Evolutionary conservation across 2,797 vertebrate species (phyloP).

Genomic region (Euphonia xanthogaster): DNA sequence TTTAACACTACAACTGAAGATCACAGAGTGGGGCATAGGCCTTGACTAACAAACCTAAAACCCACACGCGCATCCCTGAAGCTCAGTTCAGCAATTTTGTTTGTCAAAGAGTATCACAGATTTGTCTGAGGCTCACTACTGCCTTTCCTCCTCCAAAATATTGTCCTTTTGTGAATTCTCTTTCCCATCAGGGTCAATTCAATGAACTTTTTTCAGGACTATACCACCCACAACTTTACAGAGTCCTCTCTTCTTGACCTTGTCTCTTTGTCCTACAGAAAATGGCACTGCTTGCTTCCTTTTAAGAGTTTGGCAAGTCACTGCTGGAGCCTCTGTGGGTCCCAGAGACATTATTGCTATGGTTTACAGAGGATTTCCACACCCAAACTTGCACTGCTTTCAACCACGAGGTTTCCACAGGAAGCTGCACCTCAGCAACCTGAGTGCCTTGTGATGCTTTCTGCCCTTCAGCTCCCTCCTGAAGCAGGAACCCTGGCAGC

Average conservation of each 20-base stretch:
- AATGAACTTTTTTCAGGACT: neutral
- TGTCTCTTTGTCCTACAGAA: neutral
- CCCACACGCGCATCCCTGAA: neutral
- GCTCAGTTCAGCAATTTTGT: neutral
- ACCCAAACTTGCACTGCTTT: neutral
- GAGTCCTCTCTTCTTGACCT: neutral
- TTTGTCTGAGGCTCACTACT: neutral
- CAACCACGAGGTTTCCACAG: fast-evolving
- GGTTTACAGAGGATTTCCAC: neutral
- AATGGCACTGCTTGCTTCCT: neutral
- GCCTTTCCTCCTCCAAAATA: neutral
- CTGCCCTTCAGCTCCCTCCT: neutral
- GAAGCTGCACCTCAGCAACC: neutral
- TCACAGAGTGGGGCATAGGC: neutral
- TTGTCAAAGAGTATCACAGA: neutral
- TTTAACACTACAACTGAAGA: neutral
- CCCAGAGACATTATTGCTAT: neutral
- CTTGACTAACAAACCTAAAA: neutral
- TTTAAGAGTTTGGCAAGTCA: neutral
- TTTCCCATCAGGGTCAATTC: neutral
- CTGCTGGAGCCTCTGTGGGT: neutral
- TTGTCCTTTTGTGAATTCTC: neutral
- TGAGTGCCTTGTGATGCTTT: neutral
- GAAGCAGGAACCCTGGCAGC: neutral
- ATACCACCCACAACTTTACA: neutral